Evolutionary conservation across 2,113 vertebrate genomes (phyloP), one percentile per base, ranked within the genome.

Genomic region (Irena cyanogastra): DNA sequence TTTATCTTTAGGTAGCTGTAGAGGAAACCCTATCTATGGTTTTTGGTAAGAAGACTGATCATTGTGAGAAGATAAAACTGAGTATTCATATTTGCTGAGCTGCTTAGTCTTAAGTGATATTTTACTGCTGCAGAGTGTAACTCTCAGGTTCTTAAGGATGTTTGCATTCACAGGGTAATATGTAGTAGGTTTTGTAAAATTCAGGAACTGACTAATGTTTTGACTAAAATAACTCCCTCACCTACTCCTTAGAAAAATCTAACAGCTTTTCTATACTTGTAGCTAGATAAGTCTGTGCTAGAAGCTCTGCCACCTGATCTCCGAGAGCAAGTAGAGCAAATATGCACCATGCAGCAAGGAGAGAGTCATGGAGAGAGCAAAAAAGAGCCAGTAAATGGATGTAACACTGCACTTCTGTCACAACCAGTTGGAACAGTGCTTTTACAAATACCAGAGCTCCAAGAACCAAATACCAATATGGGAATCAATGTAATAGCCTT

Each of bases 201-300:
- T 88, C 9, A 56, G 33, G 17, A 60, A 28, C 42, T 13, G 88
- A 83, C 42, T 66, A 5, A 4, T 53, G 45, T 84, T 69, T 71
- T 65, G 8, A 65, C 21, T 76, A 20, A 87, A 70, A 86, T 66
- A 77, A 49, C 10, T 68, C 22, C 50, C 10, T 61, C 68, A 26
- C 5, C 3, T 69, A 2, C 64, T 77, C 33, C 45, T 91, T 28
- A 35, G 68, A 84, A 94, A 76, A 88, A 74, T n/a, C 44, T 91
- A 41, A 93, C 71, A 71, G 16, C 26, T 71, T 90, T 77, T 37
- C 2, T 33, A 0, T 88, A 39, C 94, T 90, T 95, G 71, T 37
- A 99, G 99, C 98, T 99, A 85, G 99, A 99, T 95, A 98, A 92
- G 24, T 99, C 99, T 53, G 99, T 99, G 89, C 91, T 99, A 78